phyloP scores from a whole-genome alignment of 2,797 vertebrate species.

The Denticeps clupeoides region DNA sequence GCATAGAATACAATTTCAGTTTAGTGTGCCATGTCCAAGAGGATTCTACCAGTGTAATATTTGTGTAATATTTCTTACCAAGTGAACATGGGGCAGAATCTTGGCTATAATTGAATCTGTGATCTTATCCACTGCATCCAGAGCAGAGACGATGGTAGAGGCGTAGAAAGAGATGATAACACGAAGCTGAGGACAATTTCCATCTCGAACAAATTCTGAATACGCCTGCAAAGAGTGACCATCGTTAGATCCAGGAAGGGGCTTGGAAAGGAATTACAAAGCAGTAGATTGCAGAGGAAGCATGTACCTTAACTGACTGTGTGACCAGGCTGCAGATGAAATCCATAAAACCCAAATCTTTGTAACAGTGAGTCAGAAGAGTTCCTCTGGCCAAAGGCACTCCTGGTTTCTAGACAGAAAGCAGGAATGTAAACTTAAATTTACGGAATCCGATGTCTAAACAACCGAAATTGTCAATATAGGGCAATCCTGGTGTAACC shows the following conservation, averaged over 20 bases:
- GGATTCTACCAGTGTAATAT: too few species aligned
- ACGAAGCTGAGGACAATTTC: conserved; percentile 66
- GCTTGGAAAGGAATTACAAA: too few species aligned
- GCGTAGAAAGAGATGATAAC: conserved; percentile 88
- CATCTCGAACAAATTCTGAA: conserved; percentile 37
- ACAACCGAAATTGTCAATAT: too few species aligned
- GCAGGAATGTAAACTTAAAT: neutral
- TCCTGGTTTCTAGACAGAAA: conserved; percentile 68
- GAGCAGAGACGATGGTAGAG: conserved; percentile 70
- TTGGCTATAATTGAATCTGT: conserved; percentile 70
- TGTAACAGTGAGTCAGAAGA: conserved; percentile 83
- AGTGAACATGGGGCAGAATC: conserved; percentile 84
- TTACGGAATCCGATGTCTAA: too few species aligned
- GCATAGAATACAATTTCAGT: too few species aligned
- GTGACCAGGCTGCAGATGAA: conserved; percentile 85
- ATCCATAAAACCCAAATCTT: conserved; percentile 89
- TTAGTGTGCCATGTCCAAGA: too few species aligned
- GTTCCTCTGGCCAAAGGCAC: conserved; percentile 78
- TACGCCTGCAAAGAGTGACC: conserved; percentile 56
- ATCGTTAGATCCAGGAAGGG: neutral
- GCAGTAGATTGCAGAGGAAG: too few species aligned
- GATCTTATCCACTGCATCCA: conserved; percentile 62
- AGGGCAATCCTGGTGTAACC: neutral
- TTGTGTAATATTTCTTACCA: conserved; percentile 58
- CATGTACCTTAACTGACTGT: conserved; percentile 79